Evolutionary conservation across 2,797 vertebrate species (phyloP).

Genomic region (Tangara arthus): DNA sequence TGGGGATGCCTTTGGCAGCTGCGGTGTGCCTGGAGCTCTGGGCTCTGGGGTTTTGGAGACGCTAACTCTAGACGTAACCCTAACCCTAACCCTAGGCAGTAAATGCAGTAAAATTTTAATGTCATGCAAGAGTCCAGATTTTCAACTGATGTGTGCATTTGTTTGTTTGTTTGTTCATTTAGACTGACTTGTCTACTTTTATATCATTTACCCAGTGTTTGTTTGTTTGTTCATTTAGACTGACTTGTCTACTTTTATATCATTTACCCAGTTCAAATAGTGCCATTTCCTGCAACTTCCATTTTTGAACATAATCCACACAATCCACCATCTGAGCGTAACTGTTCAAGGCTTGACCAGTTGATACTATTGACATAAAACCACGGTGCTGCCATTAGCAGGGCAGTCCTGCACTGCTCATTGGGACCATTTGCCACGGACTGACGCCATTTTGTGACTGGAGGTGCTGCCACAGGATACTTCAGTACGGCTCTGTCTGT

Average conservation of each 20-base stretch:
- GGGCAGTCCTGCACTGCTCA: background rate
- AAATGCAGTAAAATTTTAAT: background rate
- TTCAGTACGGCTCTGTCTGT: rapidly evolving
- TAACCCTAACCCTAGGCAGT: too few relatives aligned
- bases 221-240: background rate
- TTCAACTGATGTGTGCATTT: background rate
- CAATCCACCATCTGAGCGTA: background rate
- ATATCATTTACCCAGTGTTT: background rate
- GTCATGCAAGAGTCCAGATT: background rate
- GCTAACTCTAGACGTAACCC: too few relatives aligned
- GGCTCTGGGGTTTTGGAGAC: too few relatives aligned
- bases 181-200: background rate
- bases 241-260: background rate
- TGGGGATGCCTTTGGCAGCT: too few relatives aligned
- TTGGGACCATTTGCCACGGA: background rate
- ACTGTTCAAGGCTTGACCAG: background rate
- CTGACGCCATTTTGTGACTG: background rate
- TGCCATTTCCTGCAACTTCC: rapidly evolving
- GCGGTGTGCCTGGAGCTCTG: too few relatives aligned
- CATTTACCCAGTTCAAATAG: background rate
- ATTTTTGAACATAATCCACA: background rate
- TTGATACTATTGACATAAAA: background rate
- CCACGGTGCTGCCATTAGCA: background rate
- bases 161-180: background rate
- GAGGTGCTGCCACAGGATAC: background rate